Conservation (phyloP, 2,113 vertebrate genomes). For the Nothocercus nigrocapillus region DNA sequence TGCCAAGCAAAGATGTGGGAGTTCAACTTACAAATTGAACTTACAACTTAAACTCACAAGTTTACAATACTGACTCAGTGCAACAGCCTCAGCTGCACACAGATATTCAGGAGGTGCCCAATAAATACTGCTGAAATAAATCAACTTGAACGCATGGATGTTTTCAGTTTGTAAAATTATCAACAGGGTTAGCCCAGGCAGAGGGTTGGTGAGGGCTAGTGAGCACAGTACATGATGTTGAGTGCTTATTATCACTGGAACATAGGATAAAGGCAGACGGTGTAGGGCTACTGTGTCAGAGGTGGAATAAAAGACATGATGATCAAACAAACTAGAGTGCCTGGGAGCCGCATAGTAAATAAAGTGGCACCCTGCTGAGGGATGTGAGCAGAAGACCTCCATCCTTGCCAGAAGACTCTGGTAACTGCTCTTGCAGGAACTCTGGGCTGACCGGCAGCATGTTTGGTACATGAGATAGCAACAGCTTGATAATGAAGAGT, state of each 20-base stretch:
- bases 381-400: background rate
- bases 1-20: background rate
- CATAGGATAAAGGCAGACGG: background rate
- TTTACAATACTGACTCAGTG: background rate
- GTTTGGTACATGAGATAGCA: background rate
- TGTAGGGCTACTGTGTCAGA: rapidly evolving
- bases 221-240: background rate
- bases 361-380: background rate
- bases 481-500: background rate
- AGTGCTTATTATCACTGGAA: background rate
- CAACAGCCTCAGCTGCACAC: background rate
- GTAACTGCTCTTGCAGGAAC: background rate
- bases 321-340: background rate
- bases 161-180: conserved; percentile 6
- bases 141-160: background rate
- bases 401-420: background rate
- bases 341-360: background rate
- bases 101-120: background rate
- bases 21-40: background rate
- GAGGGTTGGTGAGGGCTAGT: background rate
- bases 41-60: background rate
- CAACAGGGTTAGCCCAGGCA: background rate
- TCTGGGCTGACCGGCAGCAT: background rate
- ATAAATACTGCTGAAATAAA: background rate
- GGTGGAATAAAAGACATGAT: background rate